Evolutionary conservation across 2,888 invertebrate genomes (phyloP).

Genomic region (Ceraclea dissimilis): DNA sequence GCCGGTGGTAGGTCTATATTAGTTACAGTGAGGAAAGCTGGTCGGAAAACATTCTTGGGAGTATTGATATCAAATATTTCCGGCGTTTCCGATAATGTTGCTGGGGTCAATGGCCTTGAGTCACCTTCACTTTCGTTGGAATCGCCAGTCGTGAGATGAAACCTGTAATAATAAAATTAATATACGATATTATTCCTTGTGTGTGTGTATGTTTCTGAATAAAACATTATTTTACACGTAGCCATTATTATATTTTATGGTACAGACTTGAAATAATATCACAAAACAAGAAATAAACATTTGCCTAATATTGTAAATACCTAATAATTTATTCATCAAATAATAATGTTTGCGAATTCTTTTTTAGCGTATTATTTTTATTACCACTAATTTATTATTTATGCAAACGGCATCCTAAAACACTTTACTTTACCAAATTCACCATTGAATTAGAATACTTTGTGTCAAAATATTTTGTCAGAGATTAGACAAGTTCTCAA

Average conservation of each 20-base stretch:
- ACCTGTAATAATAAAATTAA: conserved; percentile 10
- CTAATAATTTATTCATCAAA: no score
- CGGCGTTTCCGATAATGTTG: conserved; percentile 16
- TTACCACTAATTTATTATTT: no score
- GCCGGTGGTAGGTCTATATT: conserved; percentile 19
- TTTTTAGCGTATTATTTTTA: no score
- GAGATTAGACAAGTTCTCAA: no score
- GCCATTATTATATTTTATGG: not conserved
- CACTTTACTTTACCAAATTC: no score
- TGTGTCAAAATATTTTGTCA: no score
- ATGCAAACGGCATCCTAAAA: no score
- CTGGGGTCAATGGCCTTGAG: conserved; percentile 16
- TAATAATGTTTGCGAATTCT: no score
- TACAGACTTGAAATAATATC: no score
- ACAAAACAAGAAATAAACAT: no score
- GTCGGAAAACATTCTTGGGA: conserved; percentile 22
- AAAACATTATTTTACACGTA: not conserved
- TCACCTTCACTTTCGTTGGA: conserved; percentile 16
- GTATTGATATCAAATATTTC: conserved; percentile 20
- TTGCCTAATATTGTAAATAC: no score
- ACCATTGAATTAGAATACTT: no score
- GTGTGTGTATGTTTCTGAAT: not conserved
- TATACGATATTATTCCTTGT: not conserved
- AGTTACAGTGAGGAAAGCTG: conserved; percentile 24
- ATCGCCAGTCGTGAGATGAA: conserved; percentile 8